Evolutionary conservation across 2,113 vertebrate species (phyloP), one percentile per base, ranked within the genome.

Genomic region (Rhinichthys klamathensis): DNA sequence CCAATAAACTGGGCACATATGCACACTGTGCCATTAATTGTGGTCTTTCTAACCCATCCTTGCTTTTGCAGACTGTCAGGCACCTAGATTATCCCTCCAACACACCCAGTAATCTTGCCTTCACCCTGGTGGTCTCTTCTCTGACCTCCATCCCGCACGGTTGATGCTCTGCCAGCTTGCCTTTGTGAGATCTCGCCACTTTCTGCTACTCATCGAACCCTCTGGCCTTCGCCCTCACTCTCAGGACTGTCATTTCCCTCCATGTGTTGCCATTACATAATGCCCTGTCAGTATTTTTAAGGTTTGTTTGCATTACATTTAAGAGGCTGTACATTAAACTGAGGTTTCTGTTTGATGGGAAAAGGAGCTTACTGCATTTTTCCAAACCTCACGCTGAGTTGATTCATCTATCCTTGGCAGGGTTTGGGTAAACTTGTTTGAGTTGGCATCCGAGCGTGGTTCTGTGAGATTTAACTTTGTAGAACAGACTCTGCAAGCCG

Each of bases 341-440:
- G 67, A 83, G 63, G 73, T 85, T 69, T 86, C 32, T 74, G 77
- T 86, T 67, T 89, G 85, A 86, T 60, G 46, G 73, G 81, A 78
- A 87, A 23, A 65, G 61, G 83, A 70, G 30, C 44, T 74, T 82
- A 61, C 78, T 75, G 35, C 49, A 54, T 86, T 89, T 88, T 88
- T 86, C 85, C 89, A 86, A 86, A 86, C 87, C 85, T 85, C 75
- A 86, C 72, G 84, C 76, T 87, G 56, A 87, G 84, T 82, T 85
- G 87, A 88, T 82, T 90, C 72, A 86, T 86, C 79, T 74, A 46
- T 74, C 13, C 30, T 61, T 83, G 84, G 85, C 78, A 83, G 56
- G 67, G 67, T 85, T 85, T 63, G 84, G 87, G 85, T 90, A 86
- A 87, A 81, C 78, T 86, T 89, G 84, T 86, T 89, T 88, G 60